Conservation (phyloP, 2,888 invertebrate genomes). For the Rhyacophila evoluta region DNA sequence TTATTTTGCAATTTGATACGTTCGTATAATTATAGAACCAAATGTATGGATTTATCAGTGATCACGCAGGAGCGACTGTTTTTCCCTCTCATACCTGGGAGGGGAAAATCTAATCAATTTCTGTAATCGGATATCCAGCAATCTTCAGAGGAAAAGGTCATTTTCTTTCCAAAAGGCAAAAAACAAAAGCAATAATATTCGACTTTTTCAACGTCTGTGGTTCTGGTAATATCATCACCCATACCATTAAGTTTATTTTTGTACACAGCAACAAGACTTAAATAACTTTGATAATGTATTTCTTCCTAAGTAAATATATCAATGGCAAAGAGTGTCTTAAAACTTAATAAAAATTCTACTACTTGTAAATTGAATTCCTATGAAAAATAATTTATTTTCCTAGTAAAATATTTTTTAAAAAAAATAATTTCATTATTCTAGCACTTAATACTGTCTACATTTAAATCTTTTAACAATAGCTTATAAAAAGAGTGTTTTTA, state of each 20-base stretch:
- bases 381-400: too few species aligned
- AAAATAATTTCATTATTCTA: too few species aligned
- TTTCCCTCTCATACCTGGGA: neutral
- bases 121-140: constrained; percentile 44
- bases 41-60: constrained; percentile 33
- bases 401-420: too few species aligned
- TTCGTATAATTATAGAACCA: neutral
- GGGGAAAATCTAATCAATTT: constrained; percentile 46
- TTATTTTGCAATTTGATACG: neutral
- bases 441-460: too few species aligned
- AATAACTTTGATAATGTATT: too few species aligned
- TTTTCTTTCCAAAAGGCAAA: constrained; percentile 3
- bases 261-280: neutral
- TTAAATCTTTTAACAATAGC: too few species aligned
- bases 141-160: constrained; percentile 8
- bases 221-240: neutral
- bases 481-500: too few species aligned
- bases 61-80: neutral
- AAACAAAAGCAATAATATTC: constrained; percentile 19
- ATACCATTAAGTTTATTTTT: neutral
- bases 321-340: too few species aligned
- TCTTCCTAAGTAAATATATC: too few species aligned
- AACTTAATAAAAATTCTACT: too few species aligned
- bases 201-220: neutral
- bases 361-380: too few species aligned